These are phyloP conservation scores for Tragelaphus eurycerus DNA, from an alignment of 2,797 vertebrate species.

Conservation along the genomic window DNA sequence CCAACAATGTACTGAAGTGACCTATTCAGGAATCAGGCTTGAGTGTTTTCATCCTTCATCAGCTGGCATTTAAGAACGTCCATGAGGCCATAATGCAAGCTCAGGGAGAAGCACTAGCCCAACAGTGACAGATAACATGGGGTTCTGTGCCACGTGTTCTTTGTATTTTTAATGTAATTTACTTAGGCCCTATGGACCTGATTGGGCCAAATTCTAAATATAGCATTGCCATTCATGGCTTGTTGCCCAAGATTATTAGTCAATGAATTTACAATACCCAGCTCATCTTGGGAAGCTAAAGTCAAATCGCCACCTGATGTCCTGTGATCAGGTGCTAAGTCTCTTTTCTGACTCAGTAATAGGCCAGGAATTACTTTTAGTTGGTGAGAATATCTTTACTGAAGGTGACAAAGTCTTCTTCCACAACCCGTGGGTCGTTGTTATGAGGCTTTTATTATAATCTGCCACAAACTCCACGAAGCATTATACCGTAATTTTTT, in stretches of 20 bases:
- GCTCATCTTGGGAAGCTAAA: background rate
- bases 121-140: background rate
- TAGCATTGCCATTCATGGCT: background rate
- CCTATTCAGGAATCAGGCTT: background rate
- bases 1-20: background rate
- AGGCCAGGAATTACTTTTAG: background rate
- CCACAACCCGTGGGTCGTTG: background rate
- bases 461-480: background rate
- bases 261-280: background rate
- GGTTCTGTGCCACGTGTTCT: background rate
- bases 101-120: background rate
- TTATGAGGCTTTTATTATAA: background rate
- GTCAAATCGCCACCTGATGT: background rate
- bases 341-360: background rate
- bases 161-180: background rate
- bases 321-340: background rate
- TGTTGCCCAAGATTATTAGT: background rate
- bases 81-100: background rate
- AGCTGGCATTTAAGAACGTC: background rate
- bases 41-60: background rate
- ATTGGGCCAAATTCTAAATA: background rate
- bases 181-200: background rate
- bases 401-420: background rate
- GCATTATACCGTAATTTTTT: background rate
- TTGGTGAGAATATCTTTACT: background rate